phyloP scores from a whole-genome alignment of 2,888 invertebrate species.

The Lottia scabra region DNA sequence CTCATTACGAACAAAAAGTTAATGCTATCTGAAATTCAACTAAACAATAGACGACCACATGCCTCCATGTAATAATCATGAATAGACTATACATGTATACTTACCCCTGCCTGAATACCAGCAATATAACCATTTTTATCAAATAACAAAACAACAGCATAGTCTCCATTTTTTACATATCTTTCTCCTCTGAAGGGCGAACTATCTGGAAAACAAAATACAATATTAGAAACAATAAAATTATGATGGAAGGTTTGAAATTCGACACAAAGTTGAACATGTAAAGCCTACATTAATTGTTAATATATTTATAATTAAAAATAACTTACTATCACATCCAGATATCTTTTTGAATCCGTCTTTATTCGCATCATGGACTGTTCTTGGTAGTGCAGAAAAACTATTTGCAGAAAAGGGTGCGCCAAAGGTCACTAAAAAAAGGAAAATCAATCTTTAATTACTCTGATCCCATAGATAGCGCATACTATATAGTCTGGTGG shows the following conservation, averaged over 20 bases:
- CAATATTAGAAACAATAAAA: neutral
- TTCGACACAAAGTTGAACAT: neutral
- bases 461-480: too few species aligned
- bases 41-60: too few species aligned
- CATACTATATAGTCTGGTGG: too few species aligned
- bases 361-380: conserved; percentile 37
- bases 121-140: conserved; percentile 66
- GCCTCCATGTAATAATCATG: too few species aligned
- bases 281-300: too few species aligned
- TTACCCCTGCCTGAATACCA: conserved; percentile 64
- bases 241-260: neutral
- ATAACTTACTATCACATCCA: conserved; percentile 33
- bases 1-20: too few species aligned
- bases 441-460: too few species aligned
- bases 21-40: too few species aligned
- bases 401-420: conserved; percentile 32
- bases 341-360: conserved; percentile 33
- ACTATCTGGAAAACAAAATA: conserved; percentile 21
- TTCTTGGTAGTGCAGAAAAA: conserved; percentile 46
- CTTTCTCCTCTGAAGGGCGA: conserved; percentile 54
- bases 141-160: conserved; percentile 58
- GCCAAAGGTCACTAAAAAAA: conserved; percentile 51
- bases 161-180: conserved; percentile 59
- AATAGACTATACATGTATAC: too few species aligned
- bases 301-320: too few species aligned